Evolutionary conservation across 2,888 invertebrate genomes (phyloP).

Genomic region (Melinaea marsaeus): DNA sequence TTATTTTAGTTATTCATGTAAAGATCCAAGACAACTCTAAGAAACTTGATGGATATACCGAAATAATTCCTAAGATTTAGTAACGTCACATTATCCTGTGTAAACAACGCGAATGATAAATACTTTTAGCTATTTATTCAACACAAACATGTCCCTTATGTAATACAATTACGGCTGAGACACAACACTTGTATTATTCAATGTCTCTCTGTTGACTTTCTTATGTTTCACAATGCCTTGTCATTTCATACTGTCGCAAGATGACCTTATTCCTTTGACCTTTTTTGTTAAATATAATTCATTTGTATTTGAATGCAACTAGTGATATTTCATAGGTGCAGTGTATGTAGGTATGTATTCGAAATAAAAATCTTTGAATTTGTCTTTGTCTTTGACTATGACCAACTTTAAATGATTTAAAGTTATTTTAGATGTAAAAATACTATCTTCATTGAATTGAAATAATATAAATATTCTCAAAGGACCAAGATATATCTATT

Average conservation of each 20-base stretch:
- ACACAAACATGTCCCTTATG: conserved; percentile 39
- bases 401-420: too few species aligned
- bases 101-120: conserved; percentile 38
- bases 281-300: too few species aligned
- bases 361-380: too few species aligned
- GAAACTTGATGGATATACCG: background rate
- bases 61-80: conserved; percentile 6
- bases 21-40: background rate
- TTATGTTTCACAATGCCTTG: conserved; percentile 19
- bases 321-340: too few species aligned
- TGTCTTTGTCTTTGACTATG: too few species aligned
- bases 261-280: too few species aligned
- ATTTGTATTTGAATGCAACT: too few species aligned
- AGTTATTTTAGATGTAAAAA: too few species aligned
- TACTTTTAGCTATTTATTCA: conserved; percentile 40
- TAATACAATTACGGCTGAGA: conserved; percentile 40
- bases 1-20: conserved; percentile 1
- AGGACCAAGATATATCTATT: background rate
- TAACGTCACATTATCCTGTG: conserved; percentile 31
- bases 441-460: too few species aligned
- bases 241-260: background rate
- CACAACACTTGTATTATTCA: conserved; percentile 36
- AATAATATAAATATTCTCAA: too few species aligned
- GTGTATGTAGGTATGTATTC: too few species aligned
- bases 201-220: conserved; percentile 28